phyloP scores from a whole-genome alignment of 2,797 vertebrate species.

The Naso thynnoides region DNA sequence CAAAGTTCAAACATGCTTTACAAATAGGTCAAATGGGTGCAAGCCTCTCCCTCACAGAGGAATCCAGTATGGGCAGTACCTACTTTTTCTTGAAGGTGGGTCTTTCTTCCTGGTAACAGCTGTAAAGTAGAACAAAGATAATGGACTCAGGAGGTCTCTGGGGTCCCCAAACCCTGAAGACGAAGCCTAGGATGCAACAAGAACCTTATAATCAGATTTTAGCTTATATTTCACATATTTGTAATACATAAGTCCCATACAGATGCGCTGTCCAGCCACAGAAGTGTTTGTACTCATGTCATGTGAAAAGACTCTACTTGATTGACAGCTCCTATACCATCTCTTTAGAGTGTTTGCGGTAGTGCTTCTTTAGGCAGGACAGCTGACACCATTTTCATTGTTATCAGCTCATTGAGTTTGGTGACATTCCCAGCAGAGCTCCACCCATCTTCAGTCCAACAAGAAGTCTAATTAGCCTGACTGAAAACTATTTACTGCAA shows the following conservation, averaged over 20 bases:
- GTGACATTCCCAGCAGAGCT: neutral
- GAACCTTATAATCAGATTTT: too few relatives aligned
- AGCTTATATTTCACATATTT: neutral
- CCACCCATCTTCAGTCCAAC: neutral
- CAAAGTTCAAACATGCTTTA: slow-evolving; percentile 6
- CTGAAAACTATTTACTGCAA: too few relatives aligned
- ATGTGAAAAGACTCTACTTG: neutral
- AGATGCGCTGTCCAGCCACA: neutral
- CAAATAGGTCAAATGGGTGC: slow-evolving; percentile 8
- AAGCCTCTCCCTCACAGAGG: neutral
- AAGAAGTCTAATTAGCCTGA: neutral
- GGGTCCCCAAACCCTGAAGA: slow-evolving; percentile 82
- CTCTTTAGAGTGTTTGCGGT: too few relatives aligned
- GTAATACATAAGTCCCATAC: neutral
- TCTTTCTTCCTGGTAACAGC: slow-evolving; percentile 87
- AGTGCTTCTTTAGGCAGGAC: neutral
- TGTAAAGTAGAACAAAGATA: slow-evolving; percentile 91
- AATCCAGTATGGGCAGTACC: slow-evolving; percentile 55
- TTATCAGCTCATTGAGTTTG: neutral
- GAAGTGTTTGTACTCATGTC: neutral
- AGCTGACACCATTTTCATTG: neutral
- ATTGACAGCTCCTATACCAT: neutral
- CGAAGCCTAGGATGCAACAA: slow-evolving; percentile 38
- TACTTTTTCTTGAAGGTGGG: slow-evolving; percentile 85
- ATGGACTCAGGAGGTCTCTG: slow-evolving; percentile 89